Conservation (phyloP, 92 coral and sea anemone species). For the Porites divaricata region DNA sequence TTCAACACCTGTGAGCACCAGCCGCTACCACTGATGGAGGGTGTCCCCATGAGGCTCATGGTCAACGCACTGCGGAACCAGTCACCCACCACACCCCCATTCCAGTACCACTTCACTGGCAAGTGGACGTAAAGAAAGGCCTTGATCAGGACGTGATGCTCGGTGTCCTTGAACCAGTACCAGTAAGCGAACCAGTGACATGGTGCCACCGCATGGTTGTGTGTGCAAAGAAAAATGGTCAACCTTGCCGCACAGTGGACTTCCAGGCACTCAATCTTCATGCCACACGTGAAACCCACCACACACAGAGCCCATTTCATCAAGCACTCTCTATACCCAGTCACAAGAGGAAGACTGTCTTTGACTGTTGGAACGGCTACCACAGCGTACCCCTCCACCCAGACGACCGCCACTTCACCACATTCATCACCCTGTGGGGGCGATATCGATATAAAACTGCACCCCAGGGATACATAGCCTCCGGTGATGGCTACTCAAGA, state of each 20-base stretch:
- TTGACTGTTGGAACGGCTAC: conserved; percentile 7
- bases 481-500: conserved; percentile 50
- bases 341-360: conserved; percentile 18
- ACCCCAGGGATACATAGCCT: conserved; percentile 54
- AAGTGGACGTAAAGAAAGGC: conserved; percentile 19
- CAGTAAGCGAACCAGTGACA: conserved; percentile 32
- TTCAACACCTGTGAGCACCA: conserved; percentile 79
- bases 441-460: conserved; percentile 55
- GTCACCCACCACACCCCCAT: conserved; percentile 72
- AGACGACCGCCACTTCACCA: conserved; percentile 21
- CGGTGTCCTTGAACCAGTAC: conserved; percentile 39
- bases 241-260: conserved; percentile 20
- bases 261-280: conserved; percentile 23
- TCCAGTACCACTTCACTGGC: conserved; percentile 43
- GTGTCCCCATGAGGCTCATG: conserved; percentile 53
- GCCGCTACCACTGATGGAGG: conserved; percentile 63
- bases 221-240: conserved; percentile 38
- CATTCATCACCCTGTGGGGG: conserved; percentile 53
- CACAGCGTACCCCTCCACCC: conserved; percentile 1
- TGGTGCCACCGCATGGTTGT: conserved; percentile 47
- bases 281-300: conserved; percentile 47
- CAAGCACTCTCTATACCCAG: conserved; percentile 28
- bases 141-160: conserved; percentile 41
- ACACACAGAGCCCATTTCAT: conserved; percentile 39
- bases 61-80: conserved; percentile 66